These are phyloP conservation scores for Steatornis caripensis DNA, from an alignment of 2,113 vertebrate species.

Conservation along the genomic window DNA sequence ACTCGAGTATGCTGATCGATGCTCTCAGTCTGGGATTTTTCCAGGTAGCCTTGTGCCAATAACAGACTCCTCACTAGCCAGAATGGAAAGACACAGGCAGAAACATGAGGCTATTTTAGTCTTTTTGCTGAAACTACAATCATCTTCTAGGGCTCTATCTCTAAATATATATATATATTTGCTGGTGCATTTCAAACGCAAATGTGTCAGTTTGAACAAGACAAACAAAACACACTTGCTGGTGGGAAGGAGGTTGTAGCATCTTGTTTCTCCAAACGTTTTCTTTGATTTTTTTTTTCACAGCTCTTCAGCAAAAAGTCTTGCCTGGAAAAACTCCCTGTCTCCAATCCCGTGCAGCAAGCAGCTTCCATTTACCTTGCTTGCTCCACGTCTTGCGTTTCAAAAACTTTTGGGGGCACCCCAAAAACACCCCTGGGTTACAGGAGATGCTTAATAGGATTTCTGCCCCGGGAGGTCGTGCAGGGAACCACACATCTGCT, in stretches of 20 bases:
- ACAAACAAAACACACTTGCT: not conserved
- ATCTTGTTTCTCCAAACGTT: not conserved
- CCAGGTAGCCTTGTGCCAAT: not conserved
- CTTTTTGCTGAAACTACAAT: not conserved
- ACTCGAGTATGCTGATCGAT: no score
- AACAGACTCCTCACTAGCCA: not conserved
- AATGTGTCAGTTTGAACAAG: not conserved
- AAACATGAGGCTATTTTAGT: not conserved
- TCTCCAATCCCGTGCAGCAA: not conserved
- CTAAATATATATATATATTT: not conserved
- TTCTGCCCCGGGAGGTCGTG: not conserved
- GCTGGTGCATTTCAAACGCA: slow-evolving; percentile 6
- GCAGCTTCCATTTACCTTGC: not conserved
- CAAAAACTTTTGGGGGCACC: not conserved
- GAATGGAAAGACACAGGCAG: not conserved
- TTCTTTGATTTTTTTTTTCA: not conserved
- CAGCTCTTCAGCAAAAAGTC: not conserved
- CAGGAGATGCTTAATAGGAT: not conserved
- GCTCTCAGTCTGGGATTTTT: not conserved
- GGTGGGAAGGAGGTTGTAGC: not conserved
- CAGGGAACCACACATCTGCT: not conserved
- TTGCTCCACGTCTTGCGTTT: not conserved
- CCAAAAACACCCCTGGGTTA: no score
- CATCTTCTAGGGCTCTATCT: not conserved
- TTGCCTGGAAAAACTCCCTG: not conserved